Percentiles rank a stretch among this genome's conserved stretches.
Conservation (phyloP, 2,888 invertebrate species). For the Panorpa germanica region DNA sequence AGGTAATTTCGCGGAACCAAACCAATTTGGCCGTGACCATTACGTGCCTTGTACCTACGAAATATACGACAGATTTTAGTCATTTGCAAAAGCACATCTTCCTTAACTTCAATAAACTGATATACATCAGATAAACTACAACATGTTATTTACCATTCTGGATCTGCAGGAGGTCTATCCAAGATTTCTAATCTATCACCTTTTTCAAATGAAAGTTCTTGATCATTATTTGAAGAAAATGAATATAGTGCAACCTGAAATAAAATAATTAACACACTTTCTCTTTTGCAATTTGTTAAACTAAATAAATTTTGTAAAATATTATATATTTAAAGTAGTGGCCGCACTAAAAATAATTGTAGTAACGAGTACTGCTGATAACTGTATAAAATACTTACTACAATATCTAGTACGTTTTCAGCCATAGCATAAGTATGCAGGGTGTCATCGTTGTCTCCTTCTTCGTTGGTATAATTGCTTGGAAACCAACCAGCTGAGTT, state of each 20-base stretch:
- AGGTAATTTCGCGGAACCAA: conserved; percentile 91
- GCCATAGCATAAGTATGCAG: conserved; percentile 88
- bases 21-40: conserved; percentile 80
- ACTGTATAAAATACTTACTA: conserved; percentile 42
- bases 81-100: no score
- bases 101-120: no score
- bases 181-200: conserved; percentile 91
- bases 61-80: no score
- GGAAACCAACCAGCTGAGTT: conserved; percentile 73
- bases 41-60: conserved; percentile 65
- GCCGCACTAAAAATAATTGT: conserved; percentile 1
- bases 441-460: conserved; percentile 70
- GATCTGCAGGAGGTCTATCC: conserved; percentile 91
- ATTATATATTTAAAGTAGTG: background rate
- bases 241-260: conserved; percentile 71
- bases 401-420: conserved; percentile 87
- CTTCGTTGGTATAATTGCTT: conserved; percentile 93
- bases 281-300: background rate
- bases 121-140: background rate
- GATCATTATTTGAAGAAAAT: conserved; percentile 84
- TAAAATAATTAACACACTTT: no score
- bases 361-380: background rate
- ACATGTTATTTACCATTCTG: conserved; percentile 59
- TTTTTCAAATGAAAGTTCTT: conserved; percentile 92
- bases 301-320: background rate